Conservation (phyloP, 2,113 vertebrate genomes). For the Phalacrocorax aristotelis region DNA sequence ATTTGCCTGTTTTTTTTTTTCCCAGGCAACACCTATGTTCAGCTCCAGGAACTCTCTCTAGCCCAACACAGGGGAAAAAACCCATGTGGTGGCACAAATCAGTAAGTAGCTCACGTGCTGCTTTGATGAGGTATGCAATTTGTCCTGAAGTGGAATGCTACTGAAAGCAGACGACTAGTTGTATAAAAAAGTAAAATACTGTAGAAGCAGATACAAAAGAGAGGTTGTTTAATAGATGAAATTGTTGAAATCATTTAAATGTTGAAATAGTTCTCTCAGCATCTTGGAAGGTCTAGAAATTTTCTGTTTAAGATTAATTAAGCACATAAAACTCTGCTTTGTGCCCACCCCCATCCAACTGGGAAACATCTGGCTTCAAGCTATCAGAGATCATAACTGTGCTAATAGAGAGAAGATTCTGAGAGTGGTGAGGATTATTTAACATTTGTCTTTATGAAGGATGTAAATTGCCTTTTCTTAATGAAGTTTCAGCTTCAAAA, state of each 20-base stretch:
- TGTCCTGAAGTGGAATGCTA: not conserved
- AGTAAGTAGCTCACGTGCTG: not conserved
- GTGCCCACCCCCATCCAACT: conserved; percentile 25
- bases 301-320: conserved; percentile 60
- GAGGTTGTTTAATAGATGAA: not conserved
- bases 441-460: conserved; percentile 53
- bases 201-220: not conserved
- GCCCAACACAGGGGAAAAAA: not conserved
- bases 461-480: conserved; percentile 37
- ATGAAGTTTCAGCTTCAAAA: conserved; percentile 50
- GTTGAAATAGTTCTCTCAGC: not conserved
- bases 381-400: conserved; percentile 40
- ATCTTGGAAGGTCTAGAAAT: not conserved
- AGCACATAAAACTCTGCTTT: conserved; percentile 50
- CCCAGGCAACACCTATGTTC: not conserved
- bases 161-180: not conserved
- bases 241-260: not conserved
- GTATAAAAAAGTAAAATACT: not conserved
- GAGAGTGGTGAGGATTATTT: conserved; percentile 38
- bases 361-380: conserved; percentile 67
- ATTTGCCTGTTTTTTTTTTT: not conserved
- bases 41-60: not conserved
- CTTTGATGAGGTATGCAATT: not conserved
- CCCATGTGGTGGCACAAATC: not conserved
- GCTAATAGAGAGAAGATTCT: conserved; percentile 31